phyloP scores from a whole-genome alignment of 2,888 invertebrate genomes.

The Spilarctia lutea region DNA sequence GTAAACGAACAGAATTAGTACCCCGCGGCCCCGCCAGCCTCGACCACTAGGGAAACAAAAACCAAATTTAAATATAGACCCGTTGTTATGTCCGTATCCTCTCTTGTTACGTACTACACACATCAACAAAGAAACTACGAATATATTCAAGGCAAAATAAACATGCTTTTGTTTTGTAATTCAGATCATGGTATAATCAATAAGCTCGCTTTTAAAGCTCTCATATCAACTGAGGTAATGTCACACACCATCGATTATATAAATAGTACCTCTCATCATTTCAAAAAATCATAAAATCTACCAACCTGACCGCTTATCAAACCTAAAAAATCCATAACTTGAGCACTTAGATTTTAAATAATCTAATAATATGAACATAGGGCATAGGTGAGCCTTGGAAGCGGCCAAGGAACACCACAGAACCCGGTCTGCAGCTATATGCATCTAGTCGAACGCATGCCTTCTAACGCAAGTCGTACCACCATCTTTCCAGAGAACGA shows the following conservation, averaged over 20 bases:
- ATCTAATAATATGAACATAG: too few relatives aligned
- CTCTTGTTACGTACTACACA: conserved; percentile 31
- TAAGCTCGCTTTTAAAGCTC: not conserved
- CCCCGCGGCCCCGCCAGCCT: conserved; percentile 55
- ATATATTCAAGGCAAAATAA: not conserved
- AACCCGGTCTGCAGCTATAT: too few relatives aligned
- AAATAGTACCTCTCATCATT: too few relatives aligned
- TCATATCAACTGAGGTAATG: not conserved
- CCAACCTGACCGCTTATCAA: too few relatives aligned
- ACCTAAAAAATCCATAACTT: too few relatives aligned
- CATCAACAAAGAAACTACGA: conserved; percentile 9
- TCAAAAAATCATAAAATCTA: too few relatives aligned
- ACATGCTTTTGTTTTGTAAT: not conserved
- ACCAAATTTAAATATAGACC: conserved; percentile 74
- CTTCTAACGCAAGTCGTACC: too few relatives aligned
- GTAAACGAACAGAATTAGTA: conserved; percentile 82
- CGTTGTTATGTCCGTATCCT: conserved; percentile 49
- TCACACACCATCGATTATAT: not conserved
- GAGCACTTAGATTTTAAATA: too few relatives aligned
- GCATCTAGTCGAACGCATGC: too few relatives aligned
- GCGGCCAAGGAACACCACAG: too few relatives aligned
- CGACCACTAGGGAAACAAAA: conserved; percentile 74
- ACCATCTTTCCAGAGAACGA: too few relatives aligned
- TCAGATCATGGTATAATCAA: not conserved
- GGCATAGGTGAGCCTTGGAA: too few relatives aligned